Evolutionary conservation across 1,140 invertebrate genomes (phyloP), one percentile per base, ranked within the genome.

Genomic region (Camponotus vicinus): DNA sequence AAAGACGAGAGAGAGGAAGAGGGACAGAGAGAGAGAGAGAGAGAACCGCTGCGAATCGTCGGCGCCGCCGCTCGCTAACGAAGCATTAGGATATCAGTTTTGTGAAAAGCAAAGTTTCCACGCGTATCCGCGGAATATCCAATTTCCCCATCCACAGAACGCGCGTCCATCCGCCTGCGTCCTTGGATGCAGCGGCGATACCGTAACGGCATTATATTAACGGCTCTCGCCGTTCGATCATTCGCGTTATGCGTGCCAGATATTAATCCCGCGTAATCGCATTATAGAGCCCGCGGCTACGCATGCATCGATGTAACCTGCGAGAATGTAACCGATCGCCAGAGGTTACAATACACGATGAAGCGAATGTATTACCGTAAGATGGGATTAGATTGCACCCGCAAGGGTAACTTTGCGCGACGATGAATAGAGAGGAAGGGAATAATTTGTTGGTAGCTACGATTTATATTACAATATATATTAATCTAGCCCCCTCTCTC

Each of bases 51-150:
- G 75, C n/a, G 52, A 61, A 73, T 61, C 40, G 79, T 18, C 27
- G 55, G 40, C 55, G 27, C 21, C 37, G 64, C 27, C 66, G 40
- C 1, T 73, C 79, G 79, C 69, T 83, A 83, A 75, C 79, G 79
- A 83, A 83, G 79, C 79, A 83, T 83, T 83, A 83, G 79, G 57
- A 83, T 83, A 83, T 83, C 67, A 63, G 69, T 82, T 82, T 83
- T 78, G 27, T 73, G 79, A 83, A 73, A 83, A 61, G 69, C 69
- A 75, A 83, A 83, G 79, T 83, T 83, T 83, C 79, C 67, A 52
- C 37, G 49, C 49, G 49, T 52, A 45, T 69, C 67, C 49, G 70
- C 49, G 15, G n/a, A 83, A 83, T 83, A 83, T 83, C 79, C 69
- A 83, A 75, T 83, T 83, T 83, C 27, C 49, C 49, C 42, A 78